Percentiles rank a stretch among this genome's conserved stretches.
phyloP scores from a whole-genome alignment of 2,113 vertebrate genomes.

The Pedetes capensis region DNA sequence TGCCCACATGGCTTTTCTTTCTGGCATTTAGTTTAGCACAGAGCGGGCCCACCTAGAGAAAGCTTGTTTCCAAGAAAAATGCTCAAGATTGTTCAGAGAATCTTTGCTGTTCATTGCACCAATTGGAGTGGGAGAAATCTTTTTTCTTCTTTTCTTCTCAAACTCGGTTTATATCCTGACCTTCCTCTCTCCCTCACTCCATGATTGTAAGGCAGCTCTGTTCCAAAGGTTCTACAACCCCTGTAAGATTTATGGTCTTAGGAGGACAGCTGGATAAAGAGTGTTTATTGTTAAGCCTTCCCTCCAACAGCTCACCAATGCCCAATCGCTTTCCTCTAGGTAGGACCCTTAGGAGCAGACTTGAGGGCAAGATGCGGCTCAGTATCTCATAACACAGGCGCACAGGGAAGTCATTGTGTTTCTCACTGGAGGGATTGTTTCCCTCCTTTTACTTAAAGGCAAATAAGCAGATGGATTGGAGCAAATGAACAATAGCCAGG shows the following conservation, averaged over 20 bases:
- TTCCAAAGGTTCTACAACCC: not conserved
- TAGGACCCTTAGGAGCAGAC: not conserved
- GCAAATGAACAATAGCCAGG: not conserved
- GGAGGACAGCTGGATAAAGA: constrained; percentile 52
- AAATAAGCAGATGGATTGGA: constrained; percentile 36
- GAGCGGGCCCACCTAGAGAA: not conserved
- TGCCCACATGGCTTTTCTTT: not conserved
- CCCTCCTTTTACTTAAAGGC: constrained; percentile 40
- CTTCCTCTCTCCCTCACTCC: fast-evolving
- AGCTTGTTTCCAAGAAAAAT: not conserved
- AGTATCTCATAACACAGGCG: not conserved
- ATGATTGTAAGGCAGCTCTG: not conserved
- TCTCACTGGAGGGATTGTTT: not conserved
- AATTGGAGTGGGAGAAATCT: not conserved
- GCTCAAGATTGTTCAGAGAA: not conserved
- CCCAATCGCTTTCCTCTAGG: constrained; percentile 10
- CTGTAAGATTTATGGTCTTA: constrained; percentile 30
- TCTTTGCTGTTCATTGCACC: not conserved
- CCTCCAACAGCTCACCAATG: constrained; percentile 41
- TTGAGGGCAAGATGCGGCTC: not conserved
- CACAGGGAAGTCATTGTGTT: not conserved
- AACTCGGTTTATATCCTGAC: not conserved
- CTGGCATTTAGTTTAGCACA: not conserved
- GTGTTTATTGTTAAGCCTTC: constrained; percentile 38
- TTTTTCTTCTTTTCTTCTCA: not conserved